Base-by-base conservation (phyloP, 2,888 invertebrate genomes). In the Drosophila pegasa region DNA sequence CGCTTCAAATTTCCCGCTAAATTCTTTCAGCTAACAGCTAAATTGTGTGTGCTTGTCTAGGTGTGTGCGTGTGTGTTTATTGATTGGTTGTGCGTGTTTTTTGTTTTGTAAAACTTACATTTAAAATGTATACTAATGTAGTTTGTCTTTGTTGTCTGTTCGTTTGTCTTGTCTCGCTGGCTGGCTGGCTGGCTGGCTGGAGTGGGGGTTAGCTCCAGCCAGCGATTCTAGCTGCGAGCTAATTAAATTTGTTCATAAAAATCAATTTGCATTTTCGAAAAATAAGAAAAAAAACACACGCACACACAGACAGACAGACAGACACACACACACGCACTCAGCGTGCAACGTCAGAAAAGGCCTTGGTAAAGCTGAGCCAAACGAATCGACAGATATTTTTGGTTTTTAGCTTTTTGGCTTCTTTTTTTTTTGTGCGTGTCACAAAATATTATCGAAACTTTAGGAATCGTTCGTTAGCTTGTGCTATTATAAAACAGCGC, bases 191-290 rank as follows among this genome's bases (percentile, higher is more conserved):
- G 8, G 20, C 20, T 16, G 40, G n/a, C 4, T n/a, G 5, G 38
- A 16, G 25, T 6, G 38, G 62, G 20, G 33, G n/a, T 18, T 57
- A 60, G 50, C 57, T 31, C 25, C 10, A 52, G n/a, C n/a, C 40
- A 35, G 74, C 74, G 71, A 79, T 80, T 87, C 88, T 89, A 78
- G 88, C 87, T 87, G 71, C 84, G 87, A 89, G 87, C 87, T 89
- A 89, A 89, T 88, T 88, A 88, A 88, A 89, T 89, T 87, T 88
- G 85, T 89, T 83, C 81, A 83, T 83, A 74, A 75, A 86, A 89
- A 82, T 85, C 84, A 88, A 88, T 88, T 88, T 89, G 88, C 89
- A 88, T 88, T 88, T 78, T 80, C 50, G 18, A 38, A 45, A 55
- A 43, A 55, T 25, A 33, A 52, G 38, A 52, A 38, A 38, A 12